Conservation (phyloP, 1,140 invertebrate genomes). For the Bombus superbus region DNA sequence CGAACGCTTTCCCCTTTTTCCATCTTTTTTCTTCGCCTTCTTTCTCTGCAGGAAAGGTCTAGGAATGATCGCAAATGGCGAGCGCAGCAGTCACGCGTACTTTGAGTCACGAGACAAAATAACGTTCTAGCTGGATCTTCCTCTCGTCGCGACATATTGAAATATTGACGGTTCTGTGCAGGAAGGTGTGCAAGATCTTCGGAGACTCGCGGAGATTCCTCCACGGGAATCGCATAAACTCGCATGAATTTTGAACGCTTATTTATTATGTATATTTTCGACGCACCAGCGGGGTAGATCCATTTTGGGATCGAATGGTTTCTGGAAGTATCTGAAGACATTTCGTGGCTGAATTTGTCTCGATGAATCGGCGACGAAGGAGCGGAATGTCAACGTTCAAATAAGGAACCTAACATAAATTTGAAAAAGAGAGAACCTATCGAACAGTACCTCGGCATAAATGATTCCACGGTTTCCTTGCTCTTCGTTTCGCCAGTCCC, state of each 20-base stretch:
- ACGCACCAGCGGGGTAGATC: not conserved
- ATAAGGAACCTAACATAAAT: too few relatives aligned
- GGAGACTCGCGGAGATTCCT: not conserved
- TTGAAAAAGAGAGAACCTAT: too few relatives aligned
- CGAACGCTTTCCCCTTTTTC: not conserved
- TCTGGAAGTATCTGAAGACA: not conserved
- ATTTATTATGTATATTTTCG: slow-evolving; percentile 21
- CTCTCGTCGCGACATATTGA: not conserved
- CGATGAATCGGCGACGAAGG: not conserved
- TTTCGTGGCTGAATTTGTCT: not conserved
- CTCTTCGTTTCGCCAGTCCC: too few relatives aligned
- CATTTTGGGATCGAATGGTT: too few relatives aligned
- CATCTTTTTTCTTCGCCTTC: not conserved
- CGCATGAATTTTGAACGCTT: slow-evolving; percentile 20
- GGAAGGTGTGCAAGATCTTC: not conserved
- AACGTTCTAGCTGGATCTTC: slow-evolving; percentile 6
- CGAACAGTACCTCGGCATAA: too few relatives aligned
- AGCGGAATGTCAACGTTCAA: too few relatives aligned
- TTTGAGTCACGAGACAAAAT: slow-evolving; percentile 4
- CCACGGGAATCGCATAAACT: not conserved
- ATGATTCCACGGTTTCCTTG: too few relatives aligned
- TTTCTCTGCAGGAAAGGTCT: not conserved
- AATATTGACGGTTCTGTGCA: not conserved
- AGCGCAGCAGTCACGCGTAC: not conserved
- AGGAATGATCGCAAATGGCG: not conserved